Percentiles rank a stretch among this genome's conserved stretches.
Evolutionary conservation across 2,113 vertebrate species (phyloP).

Genomic region (Steatornis caripensis): DNA sequence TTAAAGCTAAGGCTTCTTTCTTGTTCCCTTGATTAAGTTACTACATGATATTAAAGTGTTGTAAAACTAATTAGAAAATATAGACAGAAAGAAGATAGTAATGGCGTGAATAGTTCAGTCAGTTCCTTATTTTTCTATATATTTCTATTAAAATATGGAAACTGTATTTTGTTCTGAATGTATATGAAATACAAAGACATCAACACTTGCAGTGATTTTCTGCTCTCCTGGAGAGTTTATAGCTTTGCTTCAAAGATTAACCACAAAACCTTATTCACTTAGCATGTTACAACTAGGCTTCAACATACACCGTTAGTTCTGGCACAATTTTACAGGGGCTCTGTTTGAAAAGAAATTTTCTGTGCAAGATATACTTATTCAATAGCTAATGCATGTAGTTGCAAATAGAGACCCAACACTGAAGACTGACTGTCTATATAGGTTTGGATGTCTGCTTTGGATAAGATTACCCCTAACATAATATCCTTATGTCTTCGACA

Average conservation of each 20-base stretch:
- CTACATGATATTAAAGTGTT: neutral
- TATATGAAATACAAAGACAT: neutral
- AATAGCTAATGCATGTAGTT: neutral
- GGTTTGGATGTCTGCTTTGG: neutral
- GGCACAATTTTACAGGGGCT: neutral
- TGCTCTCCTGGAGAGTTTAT: neutral
- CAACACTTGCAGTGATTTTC: neutral
- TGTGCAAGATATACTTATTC: neutral
- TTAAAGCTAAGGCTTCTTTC: neutral
- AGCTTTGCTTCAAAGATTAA: neutral
- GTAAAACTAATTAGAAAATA: neutral
- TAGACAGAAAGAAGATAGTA: neutral
- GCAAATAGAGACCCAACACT: neutral
- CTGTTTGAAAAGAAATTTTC: neutral
- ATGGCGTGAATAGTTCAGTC: neutral
- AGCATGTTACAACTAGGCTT: neutral
- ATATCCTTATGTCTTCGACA: neutral
- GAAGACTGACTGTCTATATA: neutral
- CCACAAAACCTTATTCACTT: neutral
- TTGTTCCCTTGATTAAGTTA: neutral
- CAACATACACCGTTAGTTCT: neutral
- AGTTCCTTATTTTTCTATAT: neutral
- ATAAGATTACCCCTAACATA: neutral
- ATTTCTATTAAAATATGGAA: neutral
- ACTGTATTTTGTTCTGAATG: neutral